Percentiles rank a stretch among this genome's conserved stretches.
Conservation (phyloP, 2,888 invertebrate genomes). For the Troides helena region DNA sequence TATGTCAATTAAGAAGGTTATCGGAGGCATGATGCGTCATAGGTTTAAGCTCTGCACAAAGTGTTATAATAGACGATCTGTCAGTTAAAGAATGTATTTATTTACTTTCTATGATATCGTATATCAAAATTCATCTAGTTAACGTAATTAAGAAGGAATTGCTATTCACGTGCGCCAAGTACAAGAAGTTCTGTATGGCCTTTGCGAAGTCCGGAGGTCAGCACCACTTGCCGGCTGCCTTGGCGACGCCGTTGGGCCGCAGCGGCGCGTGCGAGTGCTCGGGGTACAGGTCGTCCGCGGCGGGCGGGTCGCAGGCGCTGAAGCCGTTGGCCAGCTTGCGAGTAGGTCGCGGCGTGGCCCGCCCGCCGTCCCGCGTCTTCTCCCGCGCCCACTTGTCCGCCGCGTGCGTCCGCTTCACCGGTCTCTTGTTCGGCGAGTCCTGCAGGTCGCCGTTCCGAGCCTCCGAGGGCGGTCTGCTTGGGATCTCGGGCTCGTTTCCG, state of each 20-base stretch:
- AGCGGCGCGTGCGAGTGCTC: conserved; percentile 49
- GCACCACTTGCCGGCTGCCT: conserved; percentile 57
- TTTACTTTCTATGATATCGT: too few relatives aligned
- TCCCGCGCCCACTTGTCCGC: conserved; percentile 58
- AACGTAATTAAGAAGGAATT: too few relatives aligned
- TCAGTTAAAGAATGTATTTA: too few relatives aligned
- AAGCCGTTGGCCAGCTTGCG: conserved; percentile 53
- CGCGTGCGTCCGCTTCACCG: conserved; percentile 81
- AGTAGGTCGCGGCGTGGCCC: conserved; percentile 66
- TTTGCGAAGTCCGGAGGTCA: conserved; percentile 29
- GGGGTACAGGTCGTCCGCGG: conserved; percentile 67
- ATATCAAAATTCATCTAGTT: too few relatives aligned
- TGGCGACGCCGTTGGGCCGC: conserved; percentile 41
- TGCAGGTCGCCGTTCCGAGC: conserved; percentile 50
- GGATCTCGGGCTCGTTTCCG: conserved; percentile 70
- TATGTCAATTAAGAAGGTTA: too few relatives aligned
- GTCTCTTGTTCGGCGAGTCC: conserved; percentile 78
- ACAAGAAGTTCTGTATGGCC: too few relatives aligned
- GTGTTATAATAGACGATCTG: too few relatives aligned
- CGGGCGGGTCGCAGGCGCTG: conserved; percentile 56
- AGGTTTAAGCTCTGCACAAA: too few relatives aligned
- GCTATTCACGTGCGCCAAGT: too few relatives aligned
- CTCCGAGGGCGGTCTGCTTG: conserved; percentile 58
- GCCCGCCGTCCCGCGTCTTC: conserved; percentile 50
- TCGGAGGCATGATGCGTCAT: too few relatives aligned